These are phyloP conservation scores for Macquaria ambigua DNA, from an alignment of 2,113 vertebrate species.

Conservation along the genomic window DNA sequence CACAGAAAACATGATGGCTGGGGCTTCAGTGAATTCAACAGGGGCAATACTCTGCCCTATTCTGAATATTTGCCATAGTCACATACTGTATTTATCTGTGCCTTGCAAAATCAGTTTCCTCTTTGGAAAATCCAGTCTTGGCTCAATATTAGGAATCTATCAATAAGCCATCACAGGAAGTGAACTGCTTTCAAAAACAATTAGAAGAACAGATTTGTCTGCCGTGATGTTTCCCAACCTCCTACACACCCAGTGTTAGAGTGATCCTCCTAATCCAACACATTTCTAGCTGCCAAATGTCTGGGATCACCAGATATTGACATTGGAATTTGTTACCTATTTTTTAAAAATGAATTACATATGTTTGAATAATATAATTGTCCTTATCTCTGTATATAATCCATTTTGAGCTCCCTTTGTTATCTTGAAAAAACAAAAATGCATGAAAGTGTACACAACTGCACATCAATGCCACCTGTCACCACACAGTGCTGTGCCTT, in stretches of 20 bases:
- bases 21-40: not conserved
- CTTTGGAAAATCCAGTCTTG: not conserved
- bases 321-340: not conserved
- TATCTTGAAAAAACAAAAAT: not conserved
- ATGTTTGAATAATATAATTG: not conserved
- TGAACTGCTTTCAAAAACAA: slow-evolving; percentile 4
- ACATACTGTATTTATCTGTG: not conserved
- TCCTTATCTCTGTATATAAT: not conserved
- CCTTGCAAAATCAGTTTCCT: not conserved
- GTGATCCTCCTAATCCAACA: not conserved
- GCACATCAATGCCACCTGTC: not conserved
- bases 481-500: not conserved
- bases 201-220: not conserved
- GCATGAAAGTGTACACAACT: not conserved
- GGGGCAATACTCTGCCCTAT: not conserved
- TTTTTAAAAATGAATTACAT: not conserved
- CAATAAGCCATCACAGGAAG: not conserved
- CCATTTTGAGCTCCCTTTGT: not conserved
- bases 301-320: not conserved
- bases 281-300: not conserved
- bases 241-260: not conserved
- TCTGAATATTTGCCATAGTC: not conserved
- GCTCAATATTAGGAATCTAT: not conserved
- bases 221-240: not conserved
- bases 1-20: not conserved